Conservation (phyloP, 2,888 invertebrate species). For the Atrina japonica region DNA sequence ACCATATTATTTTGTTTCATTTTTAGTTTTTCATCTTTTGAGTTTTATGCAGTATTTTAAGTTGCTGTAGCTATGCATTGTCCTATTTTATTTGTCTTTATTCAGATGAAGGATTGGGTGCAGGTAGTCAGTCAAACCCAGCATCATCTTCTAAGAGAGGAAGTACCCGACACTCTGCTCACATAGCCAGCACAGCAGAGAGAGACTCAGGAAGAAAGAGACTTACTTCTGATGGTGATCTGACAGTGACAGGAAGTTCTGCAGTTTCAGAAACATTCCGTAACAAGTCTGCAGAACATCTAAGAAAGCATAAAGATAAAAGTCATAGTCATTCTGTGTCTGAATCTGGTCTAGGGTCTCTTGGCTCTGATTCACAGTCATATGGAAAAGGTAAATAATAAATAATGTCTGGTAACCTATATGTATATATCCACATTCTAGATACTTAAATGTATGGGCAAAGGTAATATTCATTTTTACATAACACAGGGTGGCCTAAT, state of each 20-base stretch:
- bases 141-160: slow-evolving; percentile 34
- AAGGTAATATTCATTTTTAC: no score
- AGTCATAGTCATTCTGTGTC: not conserved
- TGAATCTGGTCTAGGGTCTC: slow-evolving; percentile 2
- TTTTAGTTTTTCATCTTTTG: no score
- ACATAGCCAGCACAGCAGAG: slow-evolving; percentile 20
- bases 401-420: no score
- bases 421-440: no score
- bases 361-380: slow-evolving; percentile 26
- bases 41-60: no score
- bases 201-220: slow-evolving; percentile 27
- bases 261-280: slow-evolving; percentile 15
- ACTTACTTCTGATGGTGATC: slow-evolving; percentile 50
- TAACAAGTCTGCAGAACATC: slow-evolving; percentile 48
- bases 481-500: no score
- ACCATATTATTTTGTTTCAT: no score
- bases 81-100: no score
- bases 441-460: no score
- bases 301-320: slow-evolving; percentile 15
- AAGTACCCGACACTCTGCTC: not conserved
- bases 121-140: slow-evolving; percentile 30
- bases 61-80: no score
- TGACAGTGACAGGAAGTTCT: slow-evolving; percentile 14
- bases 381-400: slow-evolving; percentile 28
- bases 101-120: slow-evolving; percentile 54